Conservation (phyloP, 2,888 invertebrate genomes). For the Eurytoma adleriae region DNA sequence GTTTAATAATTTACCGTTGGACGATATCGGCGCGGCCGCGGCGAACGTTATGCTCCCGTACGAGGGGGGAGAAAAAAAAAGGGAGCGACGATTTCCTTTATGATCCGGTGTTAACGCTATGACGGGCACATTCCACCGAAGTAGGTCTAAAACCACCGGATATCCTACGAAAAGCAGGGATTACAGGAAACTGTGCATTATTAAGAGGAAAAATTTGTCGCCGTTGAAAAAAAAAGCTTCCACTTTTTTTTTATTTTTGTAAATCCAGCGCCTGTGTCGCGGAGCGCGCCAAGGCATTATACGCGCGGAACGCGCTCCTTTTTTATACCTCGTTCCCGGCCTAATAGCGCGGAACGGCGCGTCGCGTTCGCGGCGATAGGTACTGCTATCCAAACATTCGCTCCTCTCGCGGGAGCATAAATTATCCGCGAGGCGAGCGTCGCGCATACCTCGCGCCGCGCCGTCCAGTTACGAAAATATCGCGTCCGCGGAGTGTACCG, state of each 20-base stretch:
- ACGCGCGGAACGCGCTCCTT: background rate
- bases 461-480: slow-evolving; percentile 22
- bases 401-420: background rate
- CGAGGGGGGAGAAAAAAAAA: background rate
- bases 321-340: background rate
- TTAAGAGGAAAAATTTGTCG: background rate
- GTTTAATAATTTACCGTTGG: too few species aligned
- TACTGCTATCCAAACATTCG: slow-evolving; percentile 19
- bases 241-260: too few species aligned
- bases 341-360: background rate
- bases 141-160: background rate
- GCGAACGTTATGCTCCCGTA: too few species aligned
- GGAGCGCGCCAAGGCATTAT: background rate
- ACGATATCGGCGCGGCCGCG: too few species aligned
- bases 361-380: slow-evolving; percentile 12
- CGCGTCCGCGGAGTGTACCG: background rate
- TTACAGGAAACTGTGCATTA: background rate
- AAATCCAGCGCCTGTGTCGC: too few species aligned
- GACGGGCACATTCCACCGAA: background rate
- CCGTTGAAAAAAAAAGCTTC: background rate
- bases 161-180: background rate
- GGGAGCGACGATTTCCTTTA: background rate
- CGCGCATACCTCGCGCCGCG: background rate
- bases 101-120: background rate
- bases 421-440: slow-evolving; percentile 7